Base-by-base conservation (phyloP, 2,888 invertebrate genomes). In the Cantharis flavilabris region DNA sequence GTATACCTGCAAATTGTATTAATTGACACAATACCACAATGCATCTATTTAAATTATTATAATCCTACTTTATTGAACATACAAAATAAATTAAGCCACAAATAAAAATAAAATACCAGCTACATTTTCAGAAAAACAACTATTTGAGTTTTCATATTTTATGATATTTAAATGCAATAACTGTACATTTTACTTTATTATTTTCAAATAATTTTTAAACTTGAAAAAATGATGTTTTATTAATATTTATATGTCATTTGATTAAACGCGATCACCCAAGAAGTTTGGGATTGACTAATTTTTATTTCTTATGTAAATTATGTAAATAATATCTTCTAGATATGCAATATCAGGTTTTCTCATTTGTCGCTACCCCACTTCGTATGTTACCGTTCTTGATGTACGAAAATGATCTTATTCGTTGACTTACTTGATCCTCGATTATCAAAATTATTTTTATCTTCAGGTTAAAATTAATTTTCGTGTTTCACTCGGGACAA, bases 1-100 rank as follows among this genome's bases (percentile, higher is more conserved):
- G 81, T 81, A 82, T 82, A 82, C 80, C 82, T 82, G 80, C 82
- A 81, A 83, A 79, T 83, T 82, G 81, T 76, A 79, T 75, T 82
- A 82, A 83, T 82, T 82, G 83, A 81, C 82, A 81, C 79, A 80
- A 80, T 80, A 69, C 79, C 80, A 81, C 80, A 80, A 81, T 79
- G 81, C 80, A 76, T 79, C 81, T 77, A 81, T 75, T 75, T 76
- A 75, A 78, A 79, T 80, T 81, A 49, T 49, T 49, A 82, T 82
- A 82, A 81, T 80, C 79, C 81, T 82, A 76, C 81, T 82, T 82
- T 82, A 82, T 82, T 81, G 73, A 79, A 72, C 75, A 73, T 74
- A 78, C 76, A 80, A 77, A 77, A 67, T 67, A 23, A 67, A 23
- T 23, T 67, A 67, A 67, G 26, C 65, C 26, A 49, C 49, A 49